Evolutionary conservation across 35 echinoderm and acorn worm genomes (phyloP).

Genomic region (Lytechinus pictus): DNA sequence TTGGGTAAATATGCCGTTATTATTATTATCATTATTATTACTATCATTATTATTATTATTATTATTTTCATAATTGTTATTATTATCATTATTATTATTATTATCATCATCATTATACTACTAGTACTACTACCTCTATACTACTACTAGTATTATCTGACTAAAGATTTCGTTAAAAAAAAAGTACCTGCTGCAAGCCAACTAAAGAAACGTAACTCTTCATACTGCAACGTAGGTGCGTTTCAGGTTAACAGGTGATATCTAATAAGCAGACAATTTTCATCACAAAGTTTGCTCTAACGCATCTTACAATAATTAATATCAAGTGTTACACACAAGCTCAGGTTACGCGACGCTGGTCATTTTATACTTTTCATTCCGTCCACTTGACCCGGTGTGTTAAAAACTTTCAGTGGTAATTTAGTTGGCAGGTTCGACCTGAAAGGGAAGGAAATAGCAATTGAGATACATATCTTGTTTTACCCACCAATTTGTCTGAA

Average conservation of each 20-base stretch:
- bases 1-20: too few relatives aligned
- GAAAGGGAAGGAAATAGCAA: conserved; percentile 25
- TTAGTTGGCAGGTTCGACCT: conserved; percentile 31
- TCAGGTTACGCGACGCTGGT: not conserved
- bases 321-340: not conserved
- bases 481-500: not conserved
- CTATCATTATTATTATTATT: too few relatives aligned
- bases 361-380: not conserved
- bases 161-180: not conserved
- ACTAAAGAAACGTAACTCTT: not conserved
- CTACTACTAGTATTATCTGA: too few relatives aligned
- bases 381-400: conserved; percentile 1
- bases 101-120: too few relatives aligned
- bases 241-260: not conserved
- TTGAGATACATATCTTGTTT: conserved; percentile 35
- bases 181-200: not conserved
- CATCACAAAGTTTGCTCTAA: conserved; percentile 4
- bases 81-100: too few relatives aligned
- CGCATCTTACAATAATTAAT: conserved; percentile 14
- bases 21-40: too few relatives aligned
- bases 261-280: not conserved
- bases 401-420: conserved; percentile 38
- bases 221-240: not conserved
- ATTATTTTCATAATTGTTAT: too few relatives aligned
- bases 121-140: too few relatives aligned